phyloP scores from a whole-genome alignment of 2,888 invertebrate species.

The Dryobota labecula region DNA sequence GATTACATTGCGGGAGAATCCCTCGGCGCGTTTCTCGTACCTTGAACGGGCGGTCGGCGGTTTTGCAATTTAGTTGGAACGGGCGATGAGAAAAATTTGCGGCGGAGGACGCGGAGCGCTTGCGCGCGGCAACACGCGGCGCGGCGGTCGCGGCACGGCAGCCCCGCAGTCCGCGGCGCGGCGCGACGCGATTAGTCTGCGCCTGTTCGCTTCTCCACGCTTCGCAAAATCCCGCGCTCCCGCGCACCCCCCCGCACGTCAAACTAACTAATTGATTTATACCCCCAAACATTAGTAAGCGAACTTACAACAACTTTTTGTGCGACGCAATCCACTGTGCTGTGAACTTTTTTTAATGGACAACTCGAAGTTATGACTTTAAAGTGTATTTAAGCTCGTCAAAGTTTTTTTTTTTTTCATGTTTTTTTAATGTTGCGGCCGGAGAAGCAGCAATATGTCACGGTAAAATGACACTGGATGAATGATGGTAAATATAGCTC shows the following conservation, averaged over 20 bases:
- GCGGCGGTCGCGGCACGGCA: constrained; percentile 67
- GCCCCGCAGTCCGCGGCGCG: constrained; percentile 73
- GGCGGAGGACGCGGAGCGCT: constrained; percentile 71
- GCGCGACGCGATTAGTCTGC: constrained; percentile 66
- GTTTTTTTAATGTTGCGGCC: constrained; percentile 56
- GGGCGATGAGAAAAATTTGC: constrained; percentile 87
- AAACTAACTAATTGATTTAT: constrained; percentile 86
- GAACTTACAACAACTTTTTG: constrained; percentile 74
- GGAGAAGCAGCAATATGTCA: constrained; percentile 67
- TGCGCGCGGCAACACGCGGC: constrained; percentile 76
- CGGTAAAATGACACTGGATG: constrained; percentile 80
- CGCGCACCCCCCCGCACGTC: constrained; percentile 76
- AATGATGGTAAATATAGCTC: constrained; percentile 84
- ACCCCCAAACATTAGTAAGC: constrained; percentile 75
- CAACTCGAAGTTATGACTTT: constrained; percentile 57
- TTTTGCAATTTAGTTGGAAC: constrained; percentile 87
- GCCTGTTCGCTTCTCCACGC: constrained; percentile 65
- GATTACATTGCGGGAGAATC: constrained; percentile 83
- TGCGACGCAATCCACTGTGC: constrained; percentile 65
- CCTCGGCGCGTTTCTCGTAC: constrained; percentile 79
- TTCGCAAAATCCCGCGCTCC: constrained; percentile 59
- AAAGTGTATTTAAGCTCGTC: constrained; percentile 59
- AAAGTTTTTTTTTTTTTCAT: constrained; percentile 61
- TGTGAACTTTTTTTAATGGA: constrained; percentile 65
- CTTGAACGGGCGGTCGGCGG: constrained; percentile 82